Conservation (phyloP, 2,888 invertebrate species). For the Metellina segmentata region DNA sequence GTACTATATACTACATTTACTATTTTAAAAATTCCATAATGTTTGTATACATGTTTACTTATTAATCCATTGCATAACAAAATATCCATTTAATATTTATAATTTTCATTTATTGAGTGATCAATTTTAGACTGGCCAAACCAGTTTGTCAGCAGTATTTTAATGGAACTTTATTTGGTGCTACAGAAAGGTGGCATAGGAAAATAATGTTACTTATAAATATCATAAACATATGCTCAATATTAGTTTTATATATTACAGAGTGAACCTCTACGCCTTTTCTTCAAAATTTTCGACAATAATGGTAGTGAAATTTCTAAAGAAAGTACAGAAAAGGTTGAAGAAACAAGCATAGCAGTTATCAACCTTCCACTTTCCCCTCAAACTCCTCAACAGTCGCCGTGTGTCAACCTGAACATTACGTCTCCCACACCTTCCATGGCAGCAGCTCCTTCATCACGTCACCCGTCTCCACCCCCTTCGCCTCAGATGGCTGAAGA, state of each 20-base stretch:
- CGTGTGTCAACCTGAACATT: neutral
- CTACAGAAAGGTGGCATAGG: neutral
- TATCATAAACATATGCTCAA: neutral
- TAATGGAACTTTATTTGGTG: neutral
- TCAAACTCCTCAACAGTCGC: neutral
- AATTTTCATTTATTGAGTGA: too few relatives aligned
- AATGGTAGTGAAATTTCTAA: neutral
- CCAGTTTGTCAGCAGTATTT: neutral
- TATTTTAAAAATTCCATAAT: too few relatives aligned
- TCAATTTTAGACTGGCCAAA: neutral
- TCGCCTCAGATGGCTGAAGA: conserved; percentile 71
- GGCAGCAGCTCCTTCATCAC: conserved; percentile 59
- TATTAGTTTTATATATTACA: conserved; percentile 31
- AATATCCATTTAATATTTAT: too few relatives aligned
- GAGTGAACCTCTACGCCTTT: conserved; percentile 68
- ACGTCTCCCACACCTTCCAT: conserved; percentile 36
- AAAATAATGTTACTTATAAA: conserved; percentile 1
- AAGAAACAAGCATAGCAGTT: neutral
- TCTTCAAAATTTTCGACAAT: conserved; percentile 48
- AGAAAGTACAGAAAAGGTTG: neutral
- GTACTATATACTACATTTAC: too few relatives aligned
- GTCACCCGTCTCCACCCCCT: conserved; percentile 59
- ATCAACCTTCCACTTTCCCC: neutral
- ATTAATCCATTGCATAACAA: too few relatives aligned
- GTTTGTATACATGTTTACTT: too few relatives aligned